Evolutionary conservation across 2,797 vertebrate genomes (phyloP).

Genomic region (Tolypeutes matacus): DNA sequence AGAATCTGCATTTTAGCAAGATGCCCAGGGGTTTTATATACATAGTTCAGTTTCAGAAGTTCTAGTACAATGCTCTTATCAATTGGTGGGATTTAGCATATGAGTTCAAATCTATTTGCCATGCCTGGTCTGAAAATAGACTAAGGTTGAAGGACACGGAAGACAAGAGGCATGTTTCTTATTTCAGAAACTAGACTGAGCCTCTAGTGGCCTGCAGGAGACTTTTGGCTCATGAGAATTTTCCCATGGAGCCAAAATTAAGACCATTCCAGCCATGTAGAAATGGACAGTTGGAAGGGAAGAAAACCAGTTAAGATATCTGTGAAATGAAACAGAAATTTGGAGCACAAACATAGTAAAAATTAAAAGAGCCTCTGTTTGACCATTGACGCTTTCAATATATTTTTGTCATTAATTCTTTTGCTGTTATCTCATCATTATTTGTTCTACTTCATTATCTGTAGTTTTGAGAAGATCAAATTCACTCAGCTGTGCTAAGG

Average conservation of each 20-base stretch:
- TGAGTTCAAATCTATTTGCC: neutral
- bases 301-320: neutral
- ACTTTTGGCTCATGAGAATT: neutral
- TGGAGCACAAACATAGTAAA: no score
- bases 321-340: neutral
- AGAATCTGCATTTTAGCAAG: neutral
- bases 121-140: neutral
- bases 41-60: neutral
- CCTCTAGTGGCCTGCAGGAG: neutral
- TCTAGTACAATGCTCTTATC: neutral
- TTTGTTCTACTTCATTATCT: neutral
- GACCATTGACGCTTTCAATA: neutral
- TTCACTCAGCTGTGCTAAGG: neutral
- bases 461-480: neutral
- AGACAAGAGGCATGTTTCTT: neutral
- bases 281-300: neutral
- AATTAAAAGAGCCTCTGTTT: neutral
- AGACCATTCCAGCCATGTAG: neutral
- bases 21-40: neutral
- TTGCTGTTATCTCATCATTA: neutral
- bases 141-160: neutral
- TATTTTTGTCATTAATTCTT: neutral
- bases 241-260: neutral
- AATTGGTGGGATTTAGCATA: neutral
- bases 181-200: neutral